Base-by-base conservation (phyloP, 2,113 vertebrate genomes). In the Etia nguti region DNA sequence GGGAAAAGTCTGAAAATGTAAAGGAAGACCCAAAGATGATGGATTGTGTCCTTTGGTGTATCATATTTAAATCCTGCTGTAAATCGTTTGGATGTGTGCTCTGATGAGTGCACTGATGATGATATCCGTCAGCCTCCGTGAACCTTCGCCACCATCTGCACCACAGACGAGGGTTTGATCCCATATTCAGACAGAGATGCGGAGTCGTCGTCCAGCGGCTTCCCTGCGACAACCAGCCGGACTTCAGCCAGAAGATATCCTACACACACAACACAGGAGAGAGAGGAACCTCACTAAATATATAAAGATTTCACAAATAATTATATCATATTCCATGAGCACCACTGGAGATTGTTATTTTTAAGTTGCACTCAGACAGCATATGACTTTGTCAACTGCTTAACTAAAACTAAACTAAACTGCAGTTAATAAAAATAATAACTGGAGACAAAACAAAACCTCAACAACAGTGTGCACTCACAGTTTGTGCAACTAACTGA, bases 1-100 rank as follows among this genome's bases (percentile, higher is more conserved):
- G 62, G 62, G 20, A 22, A 0, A 68, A 41, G 62, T 68, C 62
- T 1, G 7, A 68, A 68, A 10, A n/a, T 38, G 36, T 38, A 38
- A 38, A 38, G 36, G 4, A 38, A 6, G 0, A 41, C 20, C 0
- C 0, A 41, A 24, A 68, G 65, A 43, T 16, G 38, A 46, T 0
- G 15, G 41, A 26, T 75, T 75, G 29, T 29, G 41, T 75, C 24
- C 43, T 75, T 29, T 18, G 20, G n/a, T 29, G 31, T 11, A 0
- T 50, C 1, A 75, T 75, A 18, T 75, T 75, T 50, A 0, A 75
- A 43, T 29, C 43, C 41, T 48, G 41, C 9, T 48, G 24, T 48
- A 41, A 48, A 15, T 75, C 24, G 6, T 73, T 24, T 46, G 68
- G 68, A 26, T 75, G 41, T n/a, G n/a, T n/a, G n/a, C n/a, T n/a